Evolutionary conservation across 2,113 vertebrate species (phyloP), one percentile per base, ranked within the genome.

Genomic region (Actinemys pallida): DNA sequence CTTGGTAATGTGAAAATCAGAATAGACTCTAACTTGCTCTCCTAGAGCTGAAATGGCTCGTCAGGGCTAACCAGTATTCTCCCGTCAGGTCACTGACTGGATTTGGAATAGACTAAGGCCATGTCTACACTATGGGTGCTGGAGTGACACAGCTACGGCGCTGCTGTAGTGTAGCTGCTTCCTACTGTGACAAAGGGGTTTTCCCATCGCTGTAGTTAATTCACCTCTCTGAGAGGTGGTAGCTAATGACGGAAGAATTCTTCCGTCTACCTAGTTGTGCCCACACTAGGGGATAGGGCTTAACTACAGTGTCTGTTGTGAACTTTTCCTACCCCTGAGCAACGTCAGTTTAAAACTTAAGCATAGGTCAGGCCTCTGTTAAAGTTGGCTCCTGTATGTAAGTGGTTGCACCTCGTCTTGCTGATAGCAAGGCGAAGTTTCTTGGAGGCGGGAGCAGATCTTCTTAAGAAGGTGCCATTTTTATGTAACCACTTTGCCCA

Each of bases 21-120:
- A 94, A 54, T 83, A 75, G 92, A 90, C 65, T 27, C 78, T 39
- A 79, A 57, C 65, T 92, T 94, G 81, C 92, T 96, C 84, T 92
- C 83, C 31, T 53, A 25, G 42, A 45, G 39, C 72, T 95, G 80
- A 13, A 75, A 93, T 95, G 95, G 75, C 89, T 96, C 9, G 78
- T 94, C 82, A 81, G 45, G 92, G 85, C 92, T 95, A 84, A 91
- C 92, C 89, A 88, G 49, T 53, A 83, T 88, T 81, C 62, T 57
- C 45, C 81, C 12, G 6, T 45, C 84, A 59, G 62, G 82, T 56
- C 93, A 20, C 84, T 95, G 24, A 81, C 1, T 2, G 54, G 22
- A 27, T 45, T 92, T 88, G 4, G 1, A 57, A 81, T 49, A 47
- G 49, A 1, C 57, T 76, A 59, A 49, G 27, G 13, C n/a, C 57